Conservation (phyloP, 2,888 invertebrate species). For the Spicauda simplicius region DNA sequence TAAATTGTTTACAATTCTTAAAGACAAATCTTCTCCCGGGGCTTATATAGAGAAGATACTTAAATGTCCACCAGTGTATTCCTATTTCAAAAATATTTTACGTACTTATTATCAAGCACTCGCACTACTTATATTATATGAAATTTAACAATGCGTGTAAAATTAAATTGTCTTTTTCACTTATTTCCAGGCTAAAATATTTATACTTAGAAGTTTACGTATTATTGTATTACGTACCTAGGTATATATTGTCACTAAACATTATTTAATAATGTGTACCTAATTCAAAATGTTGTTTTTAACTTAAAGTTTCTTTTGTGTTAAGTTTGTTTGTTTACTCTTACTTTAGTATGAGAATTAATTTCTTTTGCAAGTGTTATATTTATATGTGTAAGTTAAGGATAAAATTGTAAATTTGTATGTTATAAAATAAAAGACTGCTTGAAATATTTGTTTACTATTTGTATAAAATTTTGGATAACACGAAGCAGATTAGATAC, state of each 20-base stretch:
- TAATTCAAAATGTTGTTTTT: no score
- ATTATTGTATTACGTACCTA: no score
- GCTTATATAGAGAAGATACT: slow-evolving; percentile 39
- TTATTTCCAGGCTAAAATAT: no score
- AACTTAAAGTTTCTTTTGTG: no score
- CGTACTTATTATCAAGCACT: slow-evolving; percentile 15
- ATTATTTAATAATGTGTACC: no score
- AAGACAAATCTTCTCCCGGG: slow-evolving; percentile 30
- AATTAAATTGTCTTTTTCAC: not conserved
- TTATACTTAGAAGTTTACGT: no score
- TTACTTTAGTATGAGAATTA: no score
- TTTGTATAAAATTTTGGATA: slow-evolving; percentile 9
- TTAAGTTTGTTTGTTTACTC: no score
- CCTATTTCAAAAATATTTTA: slow-evolving; percentile 38
- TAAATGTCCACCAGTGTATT: slow-evolving; percentile 37
- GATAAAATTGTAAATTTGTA: no score
- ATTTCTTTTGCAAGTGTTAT: no score
- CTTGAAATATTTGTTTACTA: not conserved
- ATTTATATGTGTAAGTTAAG: no score
- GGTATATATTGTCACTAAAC: no score
- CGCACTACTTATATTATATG: not conserved
- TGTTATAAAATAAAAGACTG: not conserved
- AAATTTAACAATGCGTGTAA: not conserved
- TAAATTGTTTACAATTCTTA: slow-evolving; percentile 45
- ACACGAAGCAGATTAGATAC: slow-evolving; percentile 9